Evolutionary conservation across 1,140 invertebrate species (phyloP).

Genomic region (Dinothrombium tinctorium): DNA sequence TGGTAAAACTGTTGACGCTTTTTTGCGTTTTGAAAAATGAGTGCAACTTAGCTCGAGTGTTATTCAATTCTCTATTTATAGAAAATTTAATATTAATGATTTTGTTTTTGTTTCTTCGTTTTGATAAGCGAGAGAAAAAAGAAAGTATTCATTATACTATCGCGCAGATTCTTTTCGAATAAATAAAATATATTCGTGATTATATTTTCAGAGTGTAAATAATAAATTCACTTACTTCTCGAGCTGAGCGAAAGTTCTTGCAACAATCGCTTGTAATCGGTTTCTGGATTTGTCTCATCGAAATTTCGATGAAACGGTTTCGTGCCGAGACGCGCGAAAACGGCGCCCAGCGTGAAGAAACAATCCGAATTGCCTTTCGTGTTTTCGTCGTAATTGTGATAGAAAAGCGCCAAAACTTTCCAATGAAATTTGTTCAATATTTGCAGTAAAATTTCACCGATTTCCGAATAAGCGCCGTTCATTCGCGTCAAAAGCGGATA

Average conservation of each 20-base stretch:
- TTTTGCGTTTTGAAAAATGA: too few relatives aligned
- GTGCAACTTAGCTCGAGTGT: too few relatives aligned
- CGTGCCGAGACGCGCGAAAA: constrained; percentile 33
- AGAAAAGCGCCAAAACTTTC: constrained; percentile 28
- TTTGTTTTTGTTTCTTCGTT: too few relatives aligned
- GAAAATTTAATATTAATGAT: too few relatives aligned
- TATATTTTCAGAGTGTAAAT: too few relatives aligned
- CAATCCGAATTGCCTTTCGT: constrained; percentile 38
- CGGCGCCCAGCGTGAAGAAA: constrained; percentile 40
- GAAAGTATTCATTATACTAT: too few relatives aligned
- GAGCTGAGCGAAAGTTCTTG: constrained; percentile 35
- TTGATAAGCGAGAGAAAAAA: too few relatives aligned
- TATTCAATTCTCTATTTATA: too few relatives aligned
- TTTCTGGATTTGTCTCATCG: constrained; percentile 25
- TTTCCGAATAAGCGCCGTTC: constrained; percentile 51
- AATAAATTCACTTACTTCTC: constrained; percentile 71
- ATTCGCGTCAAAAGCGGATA: constrained; percentile 58
- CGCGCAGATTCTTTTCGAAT: too few relatives aligned
- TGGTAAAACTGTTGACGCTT: too few relatives aligned
- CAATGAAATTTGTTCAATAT: constrained; percentile 44
- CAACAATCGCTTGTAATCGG: constrained; percentile 35
- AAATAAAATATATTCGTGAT: too few relatives aligned
- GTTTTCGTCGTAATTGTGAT: constrained; percentile 17
- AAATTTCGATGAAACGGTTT: constrained; percentile 31
- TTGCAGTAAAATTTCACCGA: constrained; percentile 31